Evolutionary conservation across 1,140 invertebrate genomes (phyloP), one percentile per base, ranked within the genome.

Genomic region (Megathymus violae): DNA sequence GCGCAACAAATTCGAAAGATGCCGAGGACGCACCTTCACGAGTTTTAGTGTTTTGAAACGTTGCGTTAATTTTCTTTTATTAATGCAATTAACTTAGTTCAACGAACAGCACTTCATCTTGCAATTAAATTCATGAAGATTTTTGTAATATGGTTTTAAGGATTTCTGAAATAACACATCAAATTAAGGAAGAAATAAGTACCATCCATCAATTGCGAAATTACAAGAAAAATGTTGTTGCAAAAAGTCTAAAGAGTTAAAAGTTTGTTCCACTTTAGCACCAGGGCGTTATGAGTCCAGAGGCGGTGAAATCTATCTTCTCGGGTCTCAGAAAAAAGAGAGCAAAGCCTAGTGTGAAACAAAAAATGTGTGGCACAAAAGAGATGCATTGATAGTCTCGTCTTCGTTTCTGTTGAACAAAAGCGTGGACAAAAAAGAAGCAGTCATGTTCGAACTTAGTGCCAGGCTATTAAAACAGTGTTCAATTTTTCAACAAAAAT

Each of bases 221-320:
- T 31, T 31, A 31, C 2, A 22, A 22, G 7, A 31, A 9, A 9
- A 40, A 41, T 31, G 14, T 27, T 5, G 11, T 63, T 48, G 48
- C 43, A 38, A 66, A 62, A 56, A n/a, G 15, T 43, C 14, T 41
- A 76, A 75, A 68, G 70, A 63, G 73, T 78, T 76, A 66, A n/a
- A n/a, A 69, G 38, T 43, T 70, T 71, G 71, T 59, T 72, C 76
- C 62, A 76, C 66, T 76, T 76, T 50, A 61, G 38, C 69, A 78
- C 69, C 56, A 72, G 71, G 69, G 62, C 62, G 56, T 41, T 69
- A 76, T 69, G 62, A 61, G 34, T 50, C 38, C 48, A 17, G 47
- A 71, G 69, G 69, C 62, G 64, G 36, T 72, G 10, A 40, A 62
- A 64, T 65, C 62, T 59, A 64, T 65, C 62, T 59, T 64, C 48